Evolutionary conservation across 2,888 invertebrate genomes (phyloP), one percentile per base, ranked within the genome.

Genomic region (Drosophila bunnanda): DNA sequence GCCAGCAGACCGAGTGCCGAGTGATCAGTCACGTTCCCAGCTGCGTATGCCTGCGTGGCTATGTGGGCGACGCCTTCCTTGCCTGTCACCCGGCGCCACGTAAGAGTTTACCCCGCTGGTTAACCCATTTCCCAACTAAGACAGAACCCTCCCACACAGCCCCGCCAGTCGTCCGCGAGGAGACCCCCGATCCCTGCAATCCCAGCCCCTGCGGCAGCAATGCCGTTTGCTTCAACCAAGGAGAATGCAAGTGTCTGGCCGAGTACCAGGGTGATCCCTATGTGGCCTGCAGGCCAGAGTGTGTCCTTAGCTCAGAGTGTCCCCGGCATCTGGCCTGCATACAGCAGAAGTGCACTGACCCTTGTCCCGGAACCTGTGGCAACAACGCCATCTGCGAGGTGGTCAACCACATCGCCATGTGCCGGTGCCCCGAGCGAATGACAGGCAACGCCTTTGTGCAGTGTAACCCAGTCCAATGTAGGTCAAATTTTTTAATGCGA

Each of bases 121-220:
- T 17, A 30, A 30, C 5, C 15, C 20, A n/a, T 4, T 38, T n/a
- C n/a, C 3, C 5, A 20, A 46, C n/a, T 48, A 67, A 67, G 32
- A 38, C 20, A 9, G 15, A 34, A 15, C 4, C 44, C 44, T 25
- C 20, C 39, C 50, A 61, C 10, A 13, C 73, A 83, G 90, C 84
- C 13, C 82, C 88, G 36, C 62, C 82, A 25, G 41, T 57, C 34
- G 44, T 53, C 15, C 79, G 78, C 55, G 85, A 89, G 50, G 93
- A 93, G 41, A 92, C 92, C 15, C 79, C 89, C 17, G 93, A 93
- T 92, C 96, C 96, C 7, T 91, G 92, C 60, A 94, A 94, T 79
- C 96, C 96, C 7, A 96, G 95, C 86, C 96, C 96, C 28, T 97
- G 97, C 92, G 97, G 97, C 58, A 92, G 95, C 41, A 96, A 96